A percentile compares a stretch with the other conserved stretches of the same genome.
Conservation (phyloP, 2,888 invertebrate genomes). For the Agrilus biguttatus region DNA sequence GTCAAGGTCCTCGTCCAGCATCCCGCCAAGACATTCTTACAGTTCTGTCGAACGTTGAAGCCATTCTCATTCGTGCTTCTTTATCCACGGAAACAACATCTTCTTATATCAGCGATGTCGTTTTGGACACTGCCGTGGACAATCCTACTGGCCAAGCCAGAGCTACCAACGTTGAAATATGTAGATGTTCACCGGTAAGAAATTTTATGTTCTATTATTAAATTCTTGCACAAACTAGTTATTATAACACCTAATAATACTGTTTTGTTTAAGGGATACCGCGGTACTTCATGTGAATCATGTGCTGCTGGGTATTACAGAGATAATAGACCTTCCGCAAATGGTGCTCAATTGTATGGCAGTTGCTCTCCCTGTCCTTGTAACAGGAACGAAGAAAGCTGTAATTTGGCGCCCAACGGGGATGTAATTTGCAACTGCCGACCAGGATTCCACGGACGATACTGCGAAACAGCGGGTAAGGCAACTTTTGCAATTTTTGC, state of each 20-base stretch:
- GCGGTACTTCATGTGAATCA: conserved; percentile 71
- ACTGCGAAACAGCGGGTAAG: conserved; percentile 46
- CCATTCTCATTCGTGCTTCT: conserved; percentile 72
- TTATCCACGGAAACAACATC: conserved; percentile 48
- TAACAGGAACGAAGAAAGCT: conserved; percentile 54
- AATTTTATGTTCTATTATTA: not conserved
- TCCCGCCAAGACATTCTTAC: conserved; percentile 73
- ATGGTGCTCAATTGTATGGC: conserved; percentile 32
- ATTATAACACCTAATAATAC: too few species aligned
- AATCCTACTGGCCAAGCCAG: conserved; percentile 43
- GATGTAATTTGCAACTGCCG: conserved; percentile 57
- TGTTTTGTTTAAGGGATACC: conserved; percentile 38
- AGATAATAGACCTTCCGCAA: conserved; percentile 37
- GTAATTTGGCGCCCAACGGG: conserved; percentile 39
- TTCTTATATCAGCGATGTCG: conserved; percentile 65
- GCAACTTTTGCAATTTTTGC: not conserved
- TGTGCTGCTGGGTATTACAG: conserved; percentile 61
- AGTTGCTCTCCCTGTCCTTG: conserved; percentile 65
- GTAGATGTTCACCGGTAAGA: conserved; percentile 59
- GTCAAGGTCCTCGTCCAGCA: conserved; percentile 39
- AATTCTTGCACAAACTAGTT: too few species aligned
- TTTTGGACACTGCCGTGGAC: conserved; percentile 69
- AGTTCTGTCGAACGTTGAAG: conserved; percentile 68
- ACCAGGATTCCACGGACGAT: conserved; percentile 51
- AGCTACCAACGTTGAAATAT: conserved; percentile 72